Base-by-base conservation (phyloP, 2,113 vertebrate genomes). In the Merops nubicus region DNA sequence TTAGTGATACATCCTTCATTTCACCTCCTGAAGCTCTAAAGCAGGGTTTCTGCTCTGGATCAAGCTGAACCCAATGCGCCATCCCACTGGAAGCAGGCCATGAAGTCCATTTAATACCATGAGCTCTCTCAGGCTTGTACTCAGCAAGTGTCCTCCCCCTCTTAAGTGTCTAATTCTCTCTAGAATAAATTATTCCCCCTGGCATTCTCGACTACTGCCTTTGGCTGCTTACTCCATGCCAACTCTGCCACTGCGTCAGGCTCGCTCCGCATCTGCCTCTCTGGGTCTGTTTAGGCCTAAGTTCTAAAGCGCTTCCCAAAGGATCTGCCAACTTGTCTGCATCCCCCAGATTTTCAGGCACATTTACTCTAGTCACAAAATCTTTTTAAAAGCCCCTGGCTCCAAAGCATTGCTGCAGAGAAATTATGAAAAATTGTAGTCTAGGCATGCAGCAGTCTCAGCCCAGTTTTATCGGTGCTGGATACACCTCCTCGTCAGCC, bases 121-220 rank as follows among this genome's bases (percentile, higher is more conserved):
- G 68, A 93, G 64, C 43, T 36, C 85, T 86, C 82, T 65, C 77
- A 79, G 83, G 74, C 85, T 92, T 78, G 82, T 72, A 84, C 50
- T 42, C 79, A 54, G 68, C 76, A 80, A 94, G 56, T 4, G 23
- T 33, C 62, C 88, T 89, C 68, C 14, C 68, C 14, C 33, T 93
- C 62, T 16, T 29, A 45, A 89, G 65, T 59, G 57, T 74, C 34
- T 51, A 74, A 63, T 23, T 87, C 65, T 53, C 45, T 78, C 89
- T 79, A 50, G 74, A 95, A 95, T 79, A 85, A 96, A 91, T 91
- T 57, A 94, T 29, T 77, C 34, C 53, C 40, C 47, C 43, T 51
- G 40, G 94, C 82, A 78, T 47, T 12, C 76, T 89, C 76, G 5
- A 2, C 29, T 67, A 8, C 48, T 69, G 63, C 77, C 65, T 82